phyloP scores from a whole-genome alignment of 2,797 vertebrate species.

The Potorous gilbertii region DNA sequence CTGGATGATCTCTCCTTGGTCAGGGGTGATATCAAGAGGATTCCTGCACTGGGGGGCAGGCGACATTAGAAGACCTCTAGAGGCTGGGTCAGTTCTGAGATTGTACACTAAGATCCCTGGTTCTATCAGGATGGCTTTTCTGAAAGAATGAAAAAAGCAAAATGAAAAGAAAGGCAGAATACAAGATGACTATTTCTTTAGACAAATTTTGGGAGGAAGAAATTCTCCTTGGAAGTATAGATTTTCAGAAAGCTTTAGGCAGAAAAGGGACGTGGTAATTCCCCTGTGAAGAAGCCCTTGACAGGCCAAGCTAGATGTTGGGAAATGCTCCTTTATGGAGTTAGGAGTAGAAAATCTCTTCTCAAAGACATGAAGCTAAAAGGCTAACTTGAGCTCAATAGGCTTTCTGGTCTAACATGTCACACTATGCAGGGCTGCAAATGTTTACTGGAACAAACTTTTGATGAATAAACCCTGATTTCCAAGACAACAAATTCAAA shows the following conservation, averaged over 20 bases:
- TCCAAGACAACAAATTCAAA: background rate
- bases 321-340: background rate
- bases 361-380: background rate
- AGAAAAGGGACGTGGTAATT: background rate
- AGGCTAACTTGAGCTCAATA: background rate
- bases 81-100: background rate
- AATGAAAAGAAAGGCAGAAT: background rate
- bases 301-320: background rate
- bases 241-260: background rate
- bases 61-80: background rate
- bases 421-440: background rate
- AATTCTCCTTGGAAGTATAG: background rate
- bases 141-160: background rate
- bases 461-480: background rate
- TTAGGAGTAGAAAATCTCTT: background rate
- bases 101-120: background rate
- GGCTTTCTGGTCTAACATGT: background rate
- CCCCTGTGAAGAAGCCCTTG: background rate
- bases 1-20: background rate
- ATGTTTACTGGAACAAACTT: background rate
- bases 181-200: rapidly evolving
- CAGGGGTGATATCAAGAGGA: background rate
- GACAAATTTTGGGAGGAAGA: background rate
- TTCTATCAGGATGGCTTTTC: too few relatives aligned
- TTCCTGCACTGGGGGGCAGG: background rate